Conservation (phyloP, 2,113 vertebrate species). For the Hyla sarda region DNA sequence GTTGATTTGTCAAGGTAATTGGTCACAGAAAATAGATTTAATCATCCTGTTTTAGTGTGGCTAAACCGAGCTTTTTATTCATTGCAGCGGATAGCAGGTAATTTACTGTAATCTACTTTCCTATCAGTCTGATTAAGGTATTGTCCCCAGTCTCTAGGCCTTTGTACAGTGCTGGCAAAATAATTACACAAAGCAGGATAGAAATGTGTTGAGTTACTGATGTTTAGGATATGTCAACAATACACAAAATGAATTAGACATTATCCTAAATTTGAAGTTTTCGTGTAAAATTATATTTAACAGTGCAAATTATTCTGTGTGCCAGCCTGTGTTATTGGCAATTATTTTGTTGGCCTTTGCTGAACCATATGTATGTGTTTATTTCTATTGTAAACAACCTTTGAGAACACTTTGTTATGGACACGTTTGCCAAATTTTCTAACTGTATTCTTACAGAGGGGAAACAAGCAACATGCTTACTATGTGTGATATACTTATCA, state of each 20-base stretch:
- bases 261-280: neutral
- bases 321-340: neutral
- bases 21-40: conserved; percentile 40
- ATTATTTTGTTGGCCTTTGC: neutral
- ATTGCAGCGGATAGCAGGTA: conserved; percentile 17
- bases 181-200: conserved; percentile 28
- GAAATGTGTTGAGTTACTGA: neutral
- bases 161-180: neutral
- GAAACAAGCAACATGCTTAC: neutral
- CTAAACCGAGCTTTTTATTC: conserved; percentile 3
- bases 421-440: too few relatives aligned
- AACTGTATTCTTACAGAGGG: too few relatives aligned
- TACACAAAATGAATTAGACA: neutral
- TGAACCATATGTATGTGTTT: neutral
- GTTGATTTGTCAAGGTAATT: conserved; percentile 38
- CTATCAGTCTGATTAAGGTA: conserved; percentile 41
- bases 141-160: conserved; percentile 19
- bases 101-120: conserved; percentile 41
- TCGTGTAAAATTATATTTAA: neutral
- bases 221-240: conserved; percentile 7
- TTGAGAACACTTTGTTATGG: too few relatives aligned
- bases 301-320: neutral
- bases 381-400: neutral
- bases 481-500: neutral
- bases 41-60: neutral